Conservation (phyloP, 2,113 vertebrate species). For the Ariopsis seemanni region DNA sequence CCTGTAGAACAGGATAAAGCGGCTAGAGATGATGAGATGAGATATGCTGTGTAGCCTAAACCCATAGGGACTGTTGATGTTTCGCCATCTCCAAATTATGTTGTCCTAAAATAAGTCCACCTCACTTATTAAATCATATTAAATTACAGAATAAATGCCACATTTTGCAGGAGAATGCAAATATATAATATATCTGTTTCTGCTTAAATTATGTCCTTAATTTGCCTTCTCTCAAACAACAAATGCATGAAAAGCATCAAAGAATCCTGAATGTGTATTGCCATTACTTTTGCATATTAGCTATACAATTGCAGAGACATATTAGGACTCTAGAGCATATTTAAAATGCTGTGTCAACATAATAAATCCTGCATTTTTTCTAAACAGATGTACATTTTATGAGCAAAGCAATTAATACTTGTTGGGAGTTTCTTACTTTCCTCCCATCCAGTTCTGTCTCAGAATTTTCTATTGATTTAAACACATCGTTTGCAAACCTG, state of each 20-base stretch:
- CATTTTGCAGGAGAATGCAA: not conserved
- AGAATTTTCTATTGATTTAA: conserved; percentile 57
- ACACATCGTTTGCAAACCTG: conserved; percentile 31
- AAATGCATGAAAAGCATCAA: not conserved
- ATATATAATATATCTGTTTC: not conserved
- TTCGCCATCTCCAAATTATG: not conserved
- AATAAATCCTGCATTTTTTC: not conserved
- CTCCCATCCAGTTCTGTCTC: conserved; percentile 43
- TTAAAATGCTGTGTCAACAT: not conserved
- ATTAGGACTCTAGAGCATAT: not conserved
- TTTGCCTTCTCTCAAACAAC: not conserved
- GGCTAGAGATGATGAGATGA: no score
- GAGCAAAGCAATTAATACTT: not conserved
- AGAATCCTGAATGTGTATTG: not conserved
- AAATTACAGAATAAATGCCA: not conserved
- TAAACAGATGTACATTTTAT: not conserved
- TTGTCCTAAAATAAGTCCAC: not conserved
- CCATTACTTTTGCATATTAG: not conserved
- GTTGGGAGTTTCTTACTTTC: not conserved
- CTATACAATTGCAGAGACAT: not conserved
- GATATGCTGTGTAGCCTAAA: no score
- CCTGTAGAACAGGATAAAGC: no score
- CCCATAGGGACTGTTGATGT: not conserved
- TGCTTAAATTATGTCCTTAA: not conserved
- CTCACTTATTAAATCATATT: not conserved